A percentile compares a stretch with the other conserved stretches of the same genome.
phyloP scores from a whole-genome alignment of 2,113 vertebrate genomes.

The Crotophaga sulcirostris region DNA sequence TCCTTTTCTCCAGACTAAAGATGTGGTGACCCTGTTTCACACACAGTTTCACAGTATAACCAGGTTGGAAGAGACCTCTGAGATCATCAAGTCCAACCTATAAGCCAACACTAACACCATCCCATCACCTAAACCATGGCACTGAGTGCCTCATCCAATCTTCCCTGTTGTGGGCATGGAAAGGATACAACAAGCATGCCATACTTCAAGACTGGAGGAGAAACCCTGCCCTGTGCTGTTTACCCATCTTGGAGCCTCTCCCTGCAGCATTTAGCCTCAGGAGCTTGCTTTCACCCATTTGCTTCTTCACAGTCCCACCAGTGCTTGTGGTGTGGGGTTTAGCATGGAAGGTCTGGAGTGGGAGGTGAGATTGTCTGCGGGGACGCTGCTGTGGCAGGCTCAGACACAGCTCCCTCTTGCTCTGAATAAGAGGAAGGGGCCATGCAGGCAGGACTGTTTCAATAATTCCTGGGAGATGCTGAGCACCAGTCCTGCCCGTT shows the following conservation, averaged over 20 bases:
- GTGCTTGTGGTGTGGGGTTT: fast-evolving
- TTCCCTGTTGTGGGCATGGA: no score
- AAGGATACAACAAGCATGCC: neutral
- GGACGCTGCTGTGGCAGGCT: neutral
- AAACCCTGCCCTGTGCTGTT: neutral
- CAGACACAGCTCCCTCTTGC: neutral
- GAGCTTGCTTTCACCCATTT: neutral
- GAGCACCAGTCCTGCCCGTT: neutral
- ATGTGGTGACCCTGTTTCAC: neutral
- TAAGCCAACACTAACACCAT: no score
- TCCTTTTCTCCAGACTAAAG: no score
- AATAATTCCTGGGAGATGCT: neutral
- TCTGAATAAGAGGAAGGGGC: neutral
- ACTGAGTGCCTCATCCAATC: no score
- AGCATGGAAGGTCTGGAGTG: neutral
- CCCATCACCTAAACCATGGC: no score
- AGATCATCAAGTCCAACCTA: no score
- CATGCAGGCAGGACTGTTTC: neutral
- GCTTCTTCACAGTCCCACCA: neutral
- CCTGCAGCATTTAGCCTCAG: neutral
- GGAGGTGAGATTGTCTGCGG: neutral
- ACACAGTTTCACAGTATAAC: no score
- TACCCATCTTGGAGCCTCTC: neutral
- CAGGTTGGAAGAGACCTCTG: no score
- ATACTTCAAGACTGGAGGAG: neutral